A percentile compares a stretch with the other conserved stretches of the same genome.
Evolutionary conservation across 2,888 invertebrate species (phyloP).

Genomic region (Lamproptera curius): DNA sequence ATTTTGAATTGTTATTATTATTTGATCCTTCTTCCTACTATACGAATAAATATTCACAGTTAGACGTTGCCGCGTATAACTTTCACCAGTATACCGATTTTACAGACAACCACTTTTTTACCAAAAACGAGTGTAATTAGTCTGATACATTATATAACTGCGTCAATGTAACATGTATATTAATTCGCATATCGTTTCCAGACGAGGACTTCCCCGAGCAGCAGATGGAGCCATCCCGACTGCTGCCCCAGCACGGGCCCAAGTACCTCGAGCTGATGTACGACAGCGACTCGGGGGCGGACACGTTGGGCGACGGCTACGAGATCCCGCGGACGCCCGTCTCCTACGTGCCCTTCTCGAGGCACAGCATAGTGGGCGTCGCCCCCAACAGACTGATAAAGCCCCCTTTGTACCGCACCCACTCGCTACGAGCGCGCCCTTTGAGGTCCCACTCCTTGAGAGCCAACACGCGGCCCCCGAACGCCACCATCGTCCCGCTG

Average conservation of each 20-base stretch:
- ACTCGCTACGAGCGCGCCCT: conserved; percentile 37
- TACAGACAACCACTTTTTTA: too few species aligned
- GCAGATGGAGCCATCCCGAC: conserved; percentile 63
- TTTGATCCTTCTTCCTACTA: too few species aligned
- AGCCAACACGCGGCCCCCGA: conserved; percentile 49
- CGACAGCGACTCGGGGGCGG: conserved; percentile 68
- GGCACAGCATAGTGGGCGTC: conserved; percentile 66
- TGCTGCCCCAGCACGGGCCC: conserved; percentile 66
- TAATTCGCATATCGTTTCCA: too few species aligned
- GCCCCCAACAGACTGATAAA: conserved; percentile 58
- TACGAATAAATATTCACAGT: too few species aligned
- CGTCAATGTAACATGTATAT: too few species aligned
- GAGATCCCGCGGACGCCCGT: conserved; percentile 77
- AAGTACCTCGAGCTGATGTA: conserved; percentile 84
- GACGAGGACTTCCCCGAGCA: conserved; percentile 63
- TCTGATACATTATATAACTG: too few species aligned
- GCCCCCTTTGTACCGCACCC: conserved; percentile 52
- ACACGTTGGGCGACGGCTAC: conserved; percentile 76
- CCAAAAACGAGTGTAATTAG: too few species aligned
- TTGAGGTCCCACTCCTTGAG: conserved; percentile 27
- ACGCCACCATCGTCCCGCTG: conserved; percentile 65
- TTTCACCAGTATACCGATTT: too few species aligned
- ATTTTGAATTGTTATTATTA: too few species aligned
- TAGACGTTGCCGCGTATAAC: too few species aligned
- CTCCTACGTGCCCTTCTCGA: conserved; percentile 45